Evolutionary conservation across 2,113 vertebrate species (phyloP).

Genomic region (Kryptolebias marmoratus): DNA sequence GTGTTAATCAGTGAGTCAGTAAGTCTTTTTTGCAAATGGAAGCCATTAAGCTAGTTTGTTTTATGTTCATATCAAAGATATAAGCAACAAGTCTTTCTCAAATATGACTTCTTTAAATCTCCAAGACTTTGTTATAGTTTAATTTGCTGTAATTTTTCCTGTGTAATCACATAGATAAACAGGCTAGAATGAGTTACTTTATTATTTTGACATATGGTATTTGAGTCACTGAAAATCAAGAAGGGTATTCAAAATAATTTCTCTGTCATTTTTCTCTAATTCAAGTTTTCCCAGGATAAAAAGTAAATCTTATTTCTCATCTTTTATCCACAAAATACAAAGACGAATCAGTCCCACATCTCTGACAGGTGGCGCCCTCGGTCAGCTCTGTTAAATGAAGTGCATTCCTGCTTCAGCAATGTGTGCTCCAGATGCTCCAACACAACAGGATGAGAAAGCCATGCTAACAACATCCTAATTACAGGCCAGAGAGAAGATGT

Average conservation of each 20-base stretch:
- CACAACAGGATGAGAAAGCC: constrained; percentile 52
- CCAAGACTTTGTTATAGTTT: not conserved
- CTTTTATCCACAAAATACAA: constrained; percentile 11
- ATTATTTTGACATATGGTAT: no score
- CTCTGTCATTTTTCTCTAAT: not conserved
- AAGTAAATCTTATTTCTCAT: constrained; percentile 11
- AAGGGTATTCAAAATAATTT: not conserved
- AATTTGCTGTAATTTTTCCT: not conserved
- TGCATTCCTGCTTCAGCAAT: constrained; percentile 59
- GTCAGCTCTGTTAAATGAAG: constrained; percentile 55
- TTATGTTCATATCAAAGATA: not conserved
- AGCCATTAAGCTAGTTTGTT: not conserved
- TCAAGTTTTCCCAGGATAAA: not conserved
- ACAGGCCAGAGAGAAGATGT: constrained; percentile 60
- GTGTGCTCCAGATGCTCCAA: constrained; percentile 69
- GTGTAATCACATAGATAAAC: not conserved
- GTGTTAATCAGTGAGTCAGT: not conserved
- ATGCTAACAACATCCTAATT: constrained; percentile 71
- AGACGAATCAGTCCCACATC: not conserved
- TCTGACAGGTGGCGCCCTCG: constrained; percentile 24
- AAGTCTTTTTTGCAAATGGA: not conserved
- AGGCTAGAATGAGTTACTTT: not conserved
- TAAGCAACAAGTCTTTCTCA: not conserved
- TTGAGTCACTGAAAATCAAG: not conserved
- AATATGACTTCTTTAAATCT: not conserved